These are phyloP conservation scores for Idaea straminata DNA, from an alignment of 2,888 invertebrate genomes.

Conservation along the genomic window DNA sequence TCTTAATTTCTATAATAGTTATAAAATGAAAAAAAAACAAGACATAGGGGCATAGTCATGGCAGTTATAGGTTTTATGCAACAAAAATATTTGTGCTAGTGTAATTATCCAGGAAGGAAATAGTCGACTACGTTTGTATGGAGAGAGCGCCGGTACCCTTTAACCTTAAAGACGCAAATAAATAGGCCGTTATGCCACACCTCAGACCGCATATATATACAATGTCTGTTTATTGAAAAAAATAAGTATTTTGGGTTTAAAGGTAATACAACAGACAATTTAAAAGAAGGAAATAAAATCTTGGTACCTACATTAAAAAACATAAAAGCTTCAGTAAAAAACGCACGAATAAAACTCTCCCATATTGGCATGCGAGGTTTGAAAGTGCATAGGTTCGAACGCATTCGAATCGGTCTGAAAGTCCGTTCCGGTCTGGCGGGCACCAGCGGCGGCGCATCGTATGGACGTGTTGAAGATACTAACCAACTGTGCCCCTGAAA, in stretches of 20 bases:
- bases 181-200: no score
- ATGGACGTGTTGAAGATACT: slow-evolving; percentile 67
- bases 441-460: slow-evolving; percentile 41
- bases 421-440: slow-evolving; percentile 62
- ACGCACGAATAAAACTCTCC: neutral
- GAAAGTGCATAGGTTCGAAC: slow-evolving; percentile 29
- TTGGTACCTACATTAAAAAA: neutral
- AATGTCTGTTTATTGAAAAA: no score
- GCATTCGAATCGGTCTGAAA: slow-evolving; percentile 49
- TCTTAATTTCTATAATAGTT: no score
- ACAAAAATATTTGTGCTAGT: no score
- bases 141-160: no score
- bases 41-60: no score
- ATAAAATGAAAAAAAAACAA: no score
- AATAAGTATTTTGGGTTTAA: neutral
- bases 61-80: no score
- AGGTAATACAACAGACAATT: neutral
- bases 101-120: no score
- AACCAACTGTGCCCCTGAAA: slow-evolving; percentile 39
- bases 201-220: no score
- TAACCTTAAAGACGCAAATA: no score
- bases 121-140: no score
- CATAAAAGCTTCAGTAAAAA: neutral
- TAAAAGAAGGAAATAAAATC: neutral
- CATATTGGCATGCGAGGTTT: slow-evolving; percentile 45